A percentile compares a stretch with the other conserved stretches of the same genome.
Conservation (phyloP, 2,113 vertebrate species). For the Xenus cinereus region DNA sequence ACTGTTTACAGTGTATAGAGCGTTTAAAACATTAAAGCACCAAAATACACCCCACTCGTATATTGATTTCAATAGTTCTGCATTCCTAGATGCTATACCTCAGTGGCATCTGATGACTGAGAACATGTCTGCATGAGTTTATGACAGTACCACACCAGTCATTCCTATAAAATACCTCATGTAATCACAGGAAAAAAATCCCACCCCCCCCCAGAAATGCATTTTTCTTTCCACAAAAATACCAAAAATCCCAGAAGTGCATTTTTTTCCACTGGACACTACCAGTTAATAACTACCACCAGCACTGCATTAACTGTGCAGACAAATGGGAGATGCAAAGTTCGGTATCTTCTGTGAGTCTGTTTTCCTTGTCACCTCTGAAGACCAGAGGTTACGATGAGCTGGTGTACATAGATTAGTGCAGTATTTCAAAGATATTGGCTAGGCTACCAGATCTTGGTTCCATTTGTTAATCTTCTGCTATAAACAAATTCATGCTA, state of each 20-base stretch:
- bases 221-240: neutral
- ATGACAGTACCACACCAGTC: neutral
- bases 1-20: neutral
- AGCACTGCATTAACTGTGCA: neutral
- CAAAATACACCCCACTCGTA: neutral
- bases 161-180: neutral
- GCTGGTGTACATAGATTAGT: neutral
- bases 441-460: neutral
- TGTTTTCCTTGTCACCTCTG: neutral
- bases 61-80: neutral
- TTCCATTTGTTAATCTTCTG: neutral
- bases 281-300: neutral
- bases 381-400: neutral
- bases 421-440: neutral
- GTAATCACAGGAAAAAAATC: neutral
- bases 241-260: neutral
- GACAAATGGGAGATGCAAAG: neutral
- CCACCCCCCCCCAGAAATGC: neutral
- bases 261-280: neutral
- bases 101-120: neutral
- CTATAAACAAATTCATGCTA: neutral
- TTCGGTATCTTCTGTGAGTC: neutral
- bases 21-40: neutral
- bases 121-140: neutral
- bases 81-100: neutral